Conservation (phyloP, 2,113 vertebrate species). For the Arizona elegans region DNA sequence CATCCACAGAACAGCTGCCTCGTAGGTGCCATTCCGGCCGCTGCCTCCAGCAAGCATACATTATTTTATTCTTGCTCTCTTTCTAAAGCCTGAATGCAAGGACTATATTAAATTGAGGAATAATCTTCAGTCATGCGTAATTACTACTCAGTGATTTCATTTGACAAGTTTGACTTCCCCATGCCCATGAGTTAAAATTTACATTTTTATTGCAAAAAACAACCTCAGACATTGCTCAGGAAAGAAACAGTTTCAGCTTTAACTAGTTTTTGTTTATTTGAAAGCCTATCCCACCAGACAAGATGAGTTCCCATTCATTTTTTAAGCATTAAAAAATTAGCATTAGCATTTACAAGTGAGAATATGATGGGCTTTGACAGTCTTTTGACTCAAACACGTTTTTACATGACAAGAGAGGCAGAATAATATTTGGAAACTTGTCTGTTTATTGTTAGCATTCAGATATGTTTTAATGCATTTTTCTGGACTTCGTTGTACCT, state of each 20-base stretch:
- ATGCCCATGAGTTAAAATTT: conserved; percentile 30
- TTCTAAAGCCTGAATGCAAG: conserved; percentile 17
- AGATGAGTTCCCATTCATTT: not conserved
- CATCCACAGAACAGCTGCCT: too few relatives aligned
- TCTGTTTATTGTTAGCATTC: not conserved
- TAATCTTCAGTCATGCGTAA: conserved; percentile 50
- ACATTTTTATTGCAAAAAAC: conserved; percentile 56
- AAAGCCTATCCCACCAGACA: not conserved
- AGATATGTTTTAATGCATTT: not conserved
- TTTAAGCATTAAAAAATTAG: not conserved
- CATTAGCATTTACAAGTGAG: not conserved
- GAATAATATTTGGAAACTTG: not conserved
- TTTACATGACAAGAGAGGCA: not conserved
- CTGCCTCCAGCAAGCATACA: not conserved
- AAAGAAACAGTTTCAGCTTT: conserved; percentile 1
- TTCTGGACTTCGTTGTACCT: not conserved
- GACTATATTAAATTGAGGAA: conserved; percentile 37
- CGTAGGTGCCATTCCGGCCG: too few relatives aligned
- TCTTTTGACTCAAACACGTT: not conserved
- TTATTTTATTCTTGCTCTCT: conserved; percentile 14
- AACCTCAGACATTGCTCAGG: conserved; percentile 1
- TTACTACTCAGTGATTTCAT: conserved; percentile 47
- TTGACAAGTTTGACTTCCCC: conserved; percentile 8
- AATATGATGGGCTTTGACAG: not conserved
- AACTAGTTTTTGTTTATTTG: conserved; percentile 26